Evolutionary conservation across 2,797 vertebrate species (phyloP).

Genomic region (Picus viridis): DNA sequence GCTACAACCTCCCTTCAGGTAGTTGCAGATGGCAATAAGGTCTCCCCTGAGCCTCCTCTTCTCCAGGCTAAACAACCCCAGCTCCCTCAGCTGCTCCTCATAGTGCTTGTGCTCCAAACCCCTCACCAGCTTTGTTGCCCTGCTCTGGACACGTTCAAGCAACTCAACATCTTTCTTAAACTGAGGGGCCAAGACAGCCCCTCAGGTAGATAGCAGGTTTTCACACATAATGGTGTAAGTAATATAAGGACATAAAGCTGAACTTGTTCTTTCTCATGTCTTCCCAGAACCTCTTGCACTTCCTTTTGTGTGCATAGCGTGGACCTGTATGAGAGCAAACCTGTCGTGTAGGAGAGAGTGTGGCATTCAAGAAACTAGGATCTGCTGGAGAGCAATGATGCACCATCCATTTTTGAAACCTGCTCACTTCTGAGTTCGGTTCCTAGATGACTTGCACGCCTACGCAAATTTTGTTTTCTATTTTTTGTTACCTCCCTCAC

Average conservation of each 20-base stretch:
- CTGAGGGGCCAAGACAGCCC: too few species aligned
- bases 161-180: too few species aligned
- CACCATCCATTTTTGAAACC: neutral
- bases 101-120: too few species aligned
- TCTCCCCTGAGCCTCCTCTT: too few species aligned
- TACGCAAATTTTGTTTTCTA: constrained; percentile 47
- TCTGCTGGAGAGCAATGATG: neutral
- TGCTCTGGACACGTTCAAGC: too few species aligned
- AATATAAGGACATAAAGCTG: neutral
- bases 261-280: neutral
- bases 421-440: neutral
- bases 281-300: neutral
- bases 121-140: too few species aligned
- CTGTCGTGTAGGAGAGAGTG: neutral
- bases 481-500: constrained; percentile 41
- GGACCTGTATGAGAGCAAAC: neutral
- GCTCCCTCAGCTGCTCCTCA: too few species aligned
- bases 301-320: neutral
- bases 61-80: too few species aligned
- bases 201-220: neutral
- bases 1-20: too few species aligned
- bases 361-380: neutral
- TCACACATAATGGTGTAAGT: neutral
- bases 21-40: too few species aligned
- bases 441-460: constrained; percentile 24